Conservation (phyloP, 2,888 invertebrate genomes). For the Agrochola circellaris region DNA sequence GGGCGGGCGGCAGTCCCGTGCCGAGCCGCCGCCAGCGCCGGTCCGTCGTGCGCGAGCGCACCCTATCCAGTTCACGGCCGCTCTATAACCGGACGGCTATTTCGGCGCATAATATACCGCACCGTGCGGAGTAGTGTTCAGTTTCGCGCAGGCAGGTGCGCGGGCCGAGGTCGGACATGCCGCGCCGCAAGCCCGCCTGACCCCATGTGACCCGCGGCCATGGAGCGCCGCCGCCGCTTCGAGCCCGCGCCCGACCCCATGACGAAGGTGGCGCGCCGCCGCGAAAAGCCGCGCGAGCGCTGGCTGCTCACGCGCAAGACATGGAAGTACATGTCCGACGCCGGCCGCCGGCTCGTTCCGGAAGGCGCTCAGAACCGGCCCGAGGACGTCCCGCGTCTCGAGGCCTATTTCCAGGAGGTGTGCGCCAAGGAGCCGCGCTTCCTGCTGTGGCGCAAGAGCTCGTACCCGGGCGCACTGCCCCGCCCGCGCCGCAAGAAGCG, state of each 20-base stretch:
- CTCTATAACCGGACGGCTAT: slow-evolving; percentile 89
- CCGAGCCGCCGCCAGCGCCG: slow-evolving; percentile 73
- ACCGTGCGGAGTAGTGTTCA: slow-evolving; percentile 85
- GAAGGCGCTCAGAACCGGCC: slow-evolving; percentile 93
- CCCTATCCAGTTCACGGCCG: slow-evolving; percentile 90
- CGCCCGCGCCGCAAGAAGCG: slow-evolving; percentile 90
- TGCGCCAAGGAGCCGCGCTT: slow-evolving; percentile 95
- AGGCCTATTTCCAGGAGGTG: slow-evolving; percentile 95
- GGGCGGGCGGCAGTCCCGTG: slow-evolving; percentile 77
- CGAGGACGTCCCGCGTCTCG: slow-evolving; percentile 95
- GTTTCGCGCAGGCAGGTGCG: slow-evolving; percentile 87
- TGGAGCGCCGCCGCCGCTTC: slow-evolving; percentile 86
- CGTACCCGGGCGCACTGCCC: slow-evolving; percentile 94
- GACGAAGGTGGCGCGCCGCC: slow-evolving; percentile 91
- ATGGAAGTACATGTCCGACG: slow-evolving; percentile 98
- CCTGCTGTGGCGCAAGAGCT: slow-evolving; percentile 95
- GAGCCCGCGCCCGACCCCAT: slow-evolving; percentile 88
- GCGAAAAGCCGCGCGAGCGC: slow-evolving; percentile 93
- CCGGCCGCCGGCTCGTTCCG: slow-evolving; percentile 96
- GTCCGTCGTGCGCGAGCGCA: slow-evolving; percentile 80
- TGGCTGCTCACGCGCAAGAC: slow-evolving; percentile 97
- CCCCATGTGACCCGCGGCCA: slow-evolving; percentile 80
- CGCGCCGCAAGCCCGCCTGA: slow-evolving; percentile 67
- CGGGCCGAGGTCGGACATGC: slow-evolving; percentile 79
- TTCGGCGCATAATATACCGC: slow-evolving; percentile 87